Evolutionary conservation across 2,888 invertebrate genomes (phyloP).

Genomic region (Tachina lurida): DNA sequence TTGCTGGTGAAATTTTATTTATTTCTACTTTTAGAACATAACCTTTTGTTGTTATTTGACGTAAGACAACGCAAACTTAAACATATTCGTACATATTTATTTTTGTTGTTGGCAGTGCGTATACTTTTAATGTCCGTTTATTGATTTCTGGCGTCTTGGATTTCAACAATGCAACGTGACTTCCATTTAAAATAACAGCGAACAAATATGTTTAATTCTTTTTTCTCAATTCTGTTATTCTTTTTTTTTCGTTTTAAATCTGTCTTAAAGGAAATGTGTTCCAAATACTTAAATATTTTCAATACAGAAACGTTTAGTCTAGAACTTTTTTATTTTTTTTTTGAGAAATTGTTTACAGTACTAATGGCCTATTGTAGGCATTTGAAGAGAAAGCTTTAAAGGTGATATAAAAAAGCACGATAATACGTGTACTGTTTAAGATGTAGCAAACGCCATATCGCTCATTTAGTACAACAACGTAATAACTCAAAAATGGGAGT

Average conservation of each 20-base stretch:
- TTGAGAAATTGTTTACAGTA: neutral
- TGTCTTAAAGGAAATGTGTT: slow-evolving; percentile 60
- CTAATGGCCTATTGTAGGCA: neutral
- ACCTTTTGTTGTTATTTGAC: slow-evolving; percentile 7
- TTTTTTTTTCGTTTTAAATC: slow-evolving; percentile 11
- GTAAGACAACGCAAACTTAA: neutral
- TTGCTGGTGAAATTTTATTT: neutral
- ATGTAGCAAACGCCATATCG: too few relatives aligned
- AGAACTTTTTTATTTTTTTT: neutral
- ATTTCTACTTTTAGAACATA: neutral
- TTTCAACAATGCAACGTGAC: slow-evolving; percentile 59
- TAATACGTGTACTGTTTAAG: too few relatives aligned
- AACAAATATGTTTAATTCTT: slow-evolving; percentile 9
- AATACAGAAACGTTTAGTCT: slow-evolving; percentile 14
- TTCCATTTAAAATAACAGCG: slow-evolving; percentile 42
- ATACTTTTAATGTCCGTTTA: slow-evolving; percentile 24
- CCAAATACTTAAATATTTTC: slow-evolving; percentile 18
- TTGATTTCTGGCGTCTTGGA: slow-evolving; percentile 58
- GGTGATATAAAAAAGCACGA: neutral
- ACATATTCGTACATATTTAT: neutral
- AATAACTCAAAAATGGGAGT: too few relatives aligned
- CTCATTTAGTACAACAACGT: too few relatives aligned
- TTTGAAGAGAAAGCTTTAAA: neutral
- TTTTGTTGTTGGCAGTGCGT: neutral
- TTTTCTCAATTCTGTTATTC: slow-evolving; percentile 10